Conservation (phyloP, 2,113 vertebrate species). For the Laterallus jamaicensis region DNA sequence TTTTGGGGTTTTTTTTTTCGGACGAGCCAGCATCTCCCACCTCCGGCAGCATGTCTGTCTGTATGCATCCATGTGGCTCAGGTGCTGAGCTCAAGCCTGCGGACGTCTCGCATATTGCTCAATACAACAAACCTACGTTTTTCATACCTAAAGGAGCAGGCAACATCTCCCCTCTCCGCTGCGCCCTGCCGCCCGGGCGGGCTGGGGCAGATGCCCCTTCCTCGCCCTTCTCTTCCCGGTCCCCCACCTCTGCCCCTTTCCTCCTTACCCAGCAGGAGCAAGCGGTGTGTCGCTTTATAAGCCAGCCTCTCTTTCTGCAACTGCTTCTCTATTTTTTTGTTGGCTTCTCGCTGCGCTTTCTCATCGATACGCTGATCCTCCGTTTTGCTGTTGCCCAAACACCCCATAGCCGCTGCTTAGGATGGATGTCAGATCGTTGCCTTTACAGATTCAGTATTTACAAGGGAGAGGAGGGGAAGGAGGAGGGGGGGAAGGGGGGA, state of each 20-base stretch:
- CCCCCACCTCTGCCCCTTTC: constrained; percentile 2
- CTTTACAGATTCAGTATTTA: constrained; percentile 18
- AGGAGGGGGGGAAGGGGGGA: neutral
- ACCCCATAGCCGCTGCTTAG: constrained; percentile 86
- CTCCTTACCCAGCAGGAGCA: constrained; percentile 93
- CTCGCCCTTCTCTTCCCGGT: neutral
- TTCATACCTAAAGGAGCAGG: neutral
- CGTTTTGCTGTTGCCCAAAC: constrained; percentile 98
- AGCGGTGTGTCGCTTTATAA: constrained; percentile 96
- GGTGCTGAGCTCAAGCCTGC: neutral
- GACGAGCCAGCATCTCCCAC: constrained; percentile 39
- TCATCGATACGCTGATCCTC: constrained; percentile 98
- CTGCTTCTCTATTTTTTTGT: constrained; percentile 99
- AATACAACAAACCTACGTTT: neutral
- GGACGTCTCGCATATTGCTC: neutral
- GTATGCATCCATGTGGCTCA: constrained; percentile 51
- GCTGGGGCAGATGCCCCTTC: constrained; percentile 48
- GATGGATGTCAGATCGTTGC: constrained; percentile 42
- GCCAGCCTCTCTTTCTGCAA: constrained; percentile 94
- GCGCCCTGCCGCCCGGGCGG: constrained; percentile 71
- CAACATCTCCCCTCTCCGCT: neutral
- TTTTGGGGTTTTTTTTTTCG: neutral
- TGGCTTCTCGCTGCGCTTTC: constrained; percentile 95
- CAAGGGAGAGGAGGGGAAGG: neutral
- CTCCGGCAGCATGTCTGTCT: neutral